A percentile compares a stretch with the other conserved stretches of the same genome.
Conservation (phyloP, 1,140 invertebrate genomes). For the Plectus sambesii region DNA sequence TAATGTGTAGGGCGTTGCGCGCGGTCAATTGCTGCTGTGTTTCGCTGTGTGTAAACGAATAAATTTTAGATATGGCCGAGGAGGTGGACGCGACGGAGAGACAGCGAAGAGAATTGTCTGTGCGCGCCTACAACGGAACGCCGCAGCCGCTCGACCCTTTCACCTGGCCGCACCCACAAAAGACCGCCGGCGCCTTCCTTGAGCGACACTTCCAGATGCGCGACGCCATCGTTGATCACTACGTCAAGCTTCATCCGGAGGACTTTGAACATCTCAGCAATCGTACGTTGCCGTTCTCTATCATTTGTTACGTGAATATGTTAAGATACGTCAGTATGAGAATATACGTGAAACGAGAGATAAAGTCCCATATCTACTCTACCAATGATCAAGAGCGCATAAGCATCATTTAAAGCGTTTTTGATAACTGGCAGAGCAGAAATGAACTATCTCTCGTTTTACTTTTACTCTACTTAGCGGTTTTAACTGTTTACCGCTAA, state of each 20-base stretch:
- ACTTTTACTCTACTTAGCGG: too few species aligned
- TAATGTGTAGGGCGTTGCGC: not conserved
- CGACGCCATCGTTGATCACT: conserved; percentile 38
- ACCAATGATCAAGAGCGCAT: too few species aligned
- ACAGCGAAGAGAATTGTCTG: conserved; percentile 28
- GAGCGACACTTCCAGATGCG: conserved; percentile 33
- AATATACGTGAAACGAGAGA: too few species aligned
- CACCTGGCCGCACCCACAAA: conserved; percentile 36
- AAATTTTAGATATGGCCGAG: conserved; percentile 29
- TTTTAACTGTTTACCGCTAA: too few species aligned
- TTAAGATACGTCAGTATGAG: too few species aligned
- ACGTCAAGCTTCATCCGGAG: conserved; percentile 36
- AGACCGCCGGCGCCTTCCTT: conserved; percentile 22
- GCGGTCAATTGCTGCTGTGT: conserved; percentile 9
- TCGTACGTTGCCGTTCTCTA: conserved; percentile 18
- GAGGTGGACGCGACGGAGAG: conserved; percentile 25
- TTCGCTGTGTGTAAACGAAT: conserved; percentile 13
- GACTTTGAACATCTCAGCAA: conserved; percentile 38
- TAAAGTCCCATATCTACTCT: too few species aligned
- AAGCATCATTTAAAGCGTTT: too few species aligned
- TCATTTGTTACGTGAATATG: not conserved
- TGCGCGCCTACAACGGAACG: conserved; percentile 19
- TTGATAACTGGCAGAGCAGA: too few species aligned
- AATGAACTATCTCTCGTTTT: too few species aligned
- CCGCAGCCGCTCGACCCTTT: conserved; percentile 34